A percentile compares a stretch with the other conserved stretches of the same genome.
phyloP scores from a whole-genome alignment of 2,113 vertebrate genomes.

The Scolopax mira region DNA sequence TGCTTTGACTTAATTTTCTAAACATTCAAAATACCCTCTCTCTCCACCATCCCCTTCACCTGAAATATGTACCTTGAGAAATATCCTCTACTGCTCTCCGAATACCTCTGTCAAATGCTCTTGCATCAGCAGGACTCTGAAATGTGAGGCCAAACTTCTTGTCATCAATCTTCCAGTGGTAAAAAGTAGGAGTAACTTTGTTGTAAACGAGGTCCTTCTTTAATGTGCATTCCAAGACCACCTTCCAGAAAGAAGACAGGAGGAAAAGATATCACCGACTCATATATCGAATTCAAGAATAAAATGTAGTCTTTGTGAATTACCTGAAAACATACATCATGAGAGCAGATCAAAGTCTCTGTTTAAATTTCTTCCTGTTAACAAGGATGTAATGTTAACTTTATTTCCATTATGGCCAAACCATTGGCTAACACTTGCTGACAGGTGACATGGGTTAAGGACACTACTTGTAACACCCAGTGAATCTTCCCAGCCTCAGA shows the following conservation, averaged over 20 bases:
- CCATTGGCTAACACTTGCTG: background rate
- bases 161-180: constrained; percentile 98
- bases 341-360: background rate
- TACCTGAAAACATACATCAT: background rate
- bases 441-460: background rate
- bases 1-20: background rate
- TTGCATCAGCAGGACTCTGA: constrained; percentile 97
- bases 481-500: background rate
- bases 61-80: constrained; percentile 83
- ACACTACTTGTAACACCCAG: background rate
- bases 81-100: constrained; percentile 96
- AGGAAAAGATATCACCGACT: background rate
- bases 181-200: constrained; percentile 98
- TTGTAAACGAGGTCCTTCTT: constrained; percentile 97
- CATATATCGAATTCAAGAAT: background rate
- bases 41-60: background rate
- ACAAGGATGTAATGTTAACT: background rate
- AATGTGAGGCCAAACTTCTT: constrained; percentile 99
- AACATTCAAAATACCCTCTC: background rate
- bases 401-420: background rate
- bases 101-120: constrained; percentile 97
- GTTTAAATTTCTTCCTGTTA: background rate
- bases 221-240: constrained; percentile 96
- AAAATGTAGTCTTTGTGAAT: background rate
- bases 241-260: constrained; percentile 73